A percentile compares a stretch with the other conserved stretches of the same genome.
These are phyloP conservation scores for Brachylomia viminalis DNA, from an alignment of 2,888 invertebrate species.

Conservation along the genomic window DNA sequence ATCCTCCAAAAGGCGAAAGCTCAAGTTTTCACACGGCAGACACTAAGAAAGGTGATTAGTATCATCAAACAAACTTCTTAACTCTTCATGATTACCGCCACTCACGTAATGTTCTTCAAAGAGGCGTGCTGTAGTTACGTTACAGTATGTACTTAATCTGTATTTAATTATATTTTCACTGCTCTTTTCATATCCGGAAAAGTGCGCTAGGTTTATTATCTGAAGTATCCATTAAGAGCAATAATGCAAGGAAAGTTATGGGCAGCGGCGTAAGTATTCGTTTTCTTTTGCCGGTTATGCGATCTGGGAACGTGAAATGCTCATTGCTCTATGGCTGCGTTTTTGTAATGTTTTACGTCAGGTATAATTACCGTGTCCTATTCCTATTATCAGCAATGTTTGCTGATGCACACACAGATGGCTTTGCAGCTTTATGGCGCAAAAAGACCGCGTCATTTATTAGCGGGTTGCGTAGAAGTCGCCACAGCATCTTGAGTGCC, in stretches of 20 bases:
- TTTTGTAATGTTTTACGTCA: no score
- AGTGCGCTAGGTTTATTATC: not conserved
- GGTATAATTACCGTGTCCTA: no score
- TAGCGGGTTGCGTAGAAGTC: no score
- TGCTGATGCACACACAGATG: no score
- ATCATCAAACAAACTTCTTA: constrained; percentile 14
- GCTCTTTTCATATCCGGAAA: constrained; percentile 10
- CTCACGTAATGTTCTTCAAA: constrained; percentile 14
- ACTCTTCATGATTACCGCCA: not conserved
- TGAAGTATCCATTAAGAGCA: not conserved
- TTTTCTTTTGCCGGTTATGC: not conserved
- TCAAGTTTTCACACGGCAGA: not conserved
- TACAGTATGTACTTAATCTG: constrained; percentile 9
- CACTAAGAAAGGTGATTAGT: constrained; percentile 2
- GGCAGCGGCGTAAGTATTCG: not conserved
- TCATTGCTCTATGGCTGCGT: no score
- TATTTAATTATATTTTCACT: constrained; percentile 34
- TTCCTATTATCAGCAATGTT: no score
- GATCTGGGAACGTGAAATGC: no score
- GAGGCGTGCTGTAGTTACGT: not conserved
- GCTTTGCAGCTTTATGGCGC: no score
- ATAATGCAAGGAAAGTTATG: not conserved
- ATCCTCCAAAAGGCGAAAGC: not conserved
- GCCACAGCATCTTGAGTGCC: no score
- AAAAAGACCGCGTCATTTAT: no score